Evolutionary conservation across 2,888 invertebrate species (phyloP).

Genomic region (Frankliniella fusca): DNA sequence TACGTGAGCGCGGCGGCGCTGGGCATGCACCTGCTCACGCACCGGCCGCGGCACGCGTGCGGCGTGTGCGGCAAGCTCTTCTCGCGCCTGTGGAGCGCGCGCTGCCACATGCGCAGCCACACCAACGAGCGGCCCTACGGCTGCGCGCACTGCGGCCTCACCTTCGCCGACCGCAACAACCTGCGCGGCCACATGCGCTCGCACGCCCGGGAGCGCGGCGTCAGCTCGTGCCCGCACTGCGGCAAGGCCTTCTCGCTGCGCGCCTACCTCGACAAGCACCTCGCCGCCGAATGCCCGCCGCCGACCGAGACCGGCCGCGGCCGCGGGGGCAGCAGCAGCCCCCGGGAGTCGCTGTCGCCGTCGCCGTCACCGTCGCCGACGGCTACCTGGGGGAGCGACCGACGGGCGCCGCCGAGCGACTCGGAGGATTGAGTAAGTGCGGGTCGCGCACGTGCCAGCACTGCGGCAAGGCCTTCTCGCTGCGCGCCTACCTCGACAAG

Average conservation of each 20-base stretch:
- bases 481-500: constrained; percentile 92
- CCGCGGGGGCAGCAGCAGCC: too few species aligned
- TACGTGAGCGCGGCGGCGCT: constrained; percentile 98
- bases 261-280: constrained; percentile 91
- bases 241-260: constrained; percentile 89
- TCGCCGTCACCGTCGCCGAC: too few species aligned
- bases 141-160: constrained; percentile 89
- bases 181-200: constrained; percentile 93
- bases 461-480: constrained; percentile 86
- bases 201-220: constrained; percentile 69
- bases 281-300: constrained; percentile 51
- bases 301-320: too few species aligned
- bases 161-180: constrained; percentile 91
- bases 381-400: too few species aligned
- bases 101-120: constrained; percentile 83
- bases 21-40: constrained; percentile 89
- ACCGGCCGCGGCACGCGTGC: constrained; percentile 89
- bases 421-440: too few species aligned
- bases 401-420: too few species aligned
- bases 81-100: constrained; percentile 91
- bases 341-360: too few species aligned
- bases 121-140: constrained; percentile 92
- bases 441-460: constrained; percentile 84
- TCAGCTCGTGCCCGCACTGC: constrained; percentile 80
- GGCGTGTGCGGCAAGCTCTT: constrained; percentile 91